Evolutionary conservation across 1,140 invertebrate species (phyloP), one percentile per base, ranked within the genome.

Genomic region (Macrostomum lignano): DNA sequence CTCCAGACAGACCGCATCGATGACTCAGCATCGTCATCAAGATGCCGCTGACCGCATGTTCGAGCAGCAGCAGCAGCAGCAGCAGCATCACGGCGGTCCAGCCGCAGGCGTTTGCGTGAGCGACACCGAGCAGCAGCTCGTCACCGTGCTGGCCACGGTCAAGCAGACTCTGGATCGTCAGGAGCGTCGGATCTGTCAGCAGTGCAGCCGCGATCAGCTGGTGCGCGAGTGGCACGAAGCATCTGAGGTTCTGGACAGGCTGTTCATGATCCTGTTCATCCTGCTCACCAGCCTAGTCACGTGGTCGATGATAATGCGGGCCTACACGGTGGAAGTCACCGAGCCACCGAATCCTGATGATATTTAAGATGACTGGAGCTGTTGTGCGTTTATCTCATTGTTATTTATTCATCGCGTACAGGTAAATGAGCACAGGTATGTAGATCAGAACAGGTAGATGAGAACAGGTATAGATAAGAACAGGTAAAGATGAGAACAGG

Each of bases 191-290:
- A 45, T 70, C 1, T 55, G 61, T 3, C 68, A 72, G 38, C 68
- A 71, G 42, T 69, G 73, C 43, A 48, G 62, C 21, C 51, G 65
- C 23, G 70, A 74, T 39, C 51, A 63, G 30, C 64, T 66, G 31
- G 66, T 69, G 41, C 48, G 68, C 11, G 71, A 74, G 47, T 74
- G 72, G 72, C 71, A 73, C 46, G 69, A 73, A 46, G 64, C 73
- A 20, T 71, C 72, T 0, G 52, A 73, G n/a, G 68, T 73, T 2
- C 48, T 67, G 3, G 65, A 67, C 44, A 55, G 72, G 7, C 56
- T 69, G 24, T 54, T 74, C 0, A 56, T 74, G 9, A 61, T 67
- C 40, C 47, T 69, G 14, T 74, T 74, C 45, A 56, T 71, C 31
- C 47, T 71, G 13, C 64, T 65, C 11, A 72, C 51, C 7, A 31